Conservation (phyloP, 2,113 vertebrate genomes). For the Meriones unguiculatus region DNA sequence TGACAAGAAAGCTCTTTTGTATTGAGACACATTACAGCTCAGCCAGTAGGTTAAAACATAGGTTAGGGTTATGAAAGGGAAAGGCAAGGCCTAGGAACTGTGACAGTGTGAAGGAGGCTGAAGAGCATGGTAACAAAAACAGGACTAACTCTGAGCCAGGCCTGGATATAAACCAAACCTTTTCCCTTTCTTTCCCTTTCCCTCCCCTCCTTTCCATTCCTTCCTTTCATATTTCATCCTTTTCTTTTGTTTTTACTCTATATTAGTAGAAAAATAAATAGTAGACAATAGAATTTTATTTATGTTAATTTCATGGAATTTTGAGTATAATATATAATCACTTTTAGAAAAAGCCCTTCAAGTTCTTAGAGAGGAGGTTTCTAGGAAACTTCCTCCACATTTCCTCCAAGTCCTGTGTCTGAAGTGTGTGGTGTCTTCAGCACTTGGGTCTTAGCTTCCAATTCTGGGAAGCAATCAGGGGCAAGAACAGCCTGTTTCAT, state of each 20-base stretch:
- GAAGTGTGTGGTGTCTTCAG: neutral
- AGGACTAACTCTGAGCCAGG: neutral
- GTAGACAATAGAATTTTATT: neutral
- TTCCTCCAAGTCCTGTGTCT: neutral
- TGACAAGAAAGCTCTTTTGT: neutral
- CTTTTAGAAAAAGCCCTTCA: neutral
- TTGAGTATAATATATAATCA: neutral
- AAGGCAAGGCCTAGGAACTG: neutral
- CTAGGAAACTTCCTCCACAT: neutral
- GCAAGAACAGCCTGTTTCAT: neutral
- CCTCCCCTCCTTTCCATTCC: too few relatives aligned
- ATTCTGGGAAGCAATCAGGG: neutral
- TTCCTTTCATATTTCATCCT: neutral
- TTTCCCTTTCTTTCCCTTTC: rapidly evolving
- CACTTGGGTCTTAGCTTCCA: neutral
- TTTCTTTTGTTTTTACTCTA: neutral
- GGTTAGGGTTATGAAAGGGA: neutral
- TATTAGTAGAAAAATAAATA: neutral
- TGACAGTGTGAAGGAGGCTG: neutral
- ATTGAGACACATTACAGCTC: neutral
- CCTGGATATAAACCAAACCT: neutral
- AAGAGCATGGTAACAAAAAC: neutral
- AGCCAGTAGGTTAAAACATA: neutral
- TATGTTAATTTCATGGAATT: conserved; percentile 28
- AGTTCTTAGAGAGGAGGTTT: neutral